Percentiles rank a stretch among this genome's conserved stretches.
Conservation (phyloP, 2,113 vertebrate genomes). For the Beaufortia kweichowensis region DNA sequence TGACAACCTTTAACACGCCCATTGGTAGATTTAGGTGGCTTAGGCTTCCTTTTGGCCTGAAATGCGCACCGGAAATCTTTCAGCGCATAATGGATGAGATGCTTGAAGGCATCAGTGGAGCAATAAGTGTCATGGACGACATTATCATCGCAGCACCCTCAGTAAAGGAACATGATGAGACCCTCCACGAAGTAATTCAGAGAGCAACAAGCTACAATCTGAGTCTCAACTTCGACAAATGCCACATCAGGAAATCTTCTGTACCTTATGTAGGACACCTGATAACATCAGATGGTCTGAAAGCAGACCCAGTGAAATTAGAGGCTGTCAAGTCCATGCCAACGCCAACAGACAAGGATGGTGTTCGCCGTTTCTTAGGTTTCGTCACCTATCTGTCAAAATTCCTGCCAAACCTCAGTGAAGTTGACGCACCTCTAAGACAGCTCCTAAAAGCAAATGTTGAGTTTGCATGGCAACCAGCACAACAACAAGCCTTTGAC, state of each 20-base stretch:
- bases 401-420: constrained; percentile 35
- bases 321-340: constrained; percentile 23
- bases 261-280: constrained; percentile 33
- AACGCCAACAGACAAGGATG: constrained; percentile 34
- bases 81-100: constrained; percentile 32
- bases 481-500: constrained; percentile 33
- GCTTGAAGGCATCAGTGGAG: constrained; percentile 26
- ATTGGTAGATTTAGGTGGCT: constrained; percentile 38
- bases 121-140: constrained; percentile 35
- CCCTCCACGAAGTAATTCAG: constrained; percentile 16
- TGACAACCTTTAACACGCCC: constrained; percentile 41
- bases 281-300: constrained; percentile 41
- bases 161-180: constrained; percentile 23
- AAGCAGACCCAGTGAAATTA: constrained; percentile 24
- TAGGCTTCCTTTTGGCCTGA: constrained; percentile 27
- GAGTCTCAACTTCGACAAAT: constrained; percentile 38
- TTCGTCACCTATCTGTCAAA: constrained; percentile 36
- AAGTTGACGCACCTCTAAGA: neutral
- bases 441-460: constrained; percentile 19
- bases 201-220: constrained; percentile 38
- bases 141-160: constrained; percentile 25
- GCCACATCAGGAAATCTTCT: neutral
- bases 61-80: constrained; percentile 36
- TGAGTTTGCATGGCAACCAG: constrained; percentile 32
- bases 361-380: constrained; percentile 15